phyloP scores from a whole-genome alignment of 2,888 invertebrate species.

The Pachymerium ferrugineum region DNA sequence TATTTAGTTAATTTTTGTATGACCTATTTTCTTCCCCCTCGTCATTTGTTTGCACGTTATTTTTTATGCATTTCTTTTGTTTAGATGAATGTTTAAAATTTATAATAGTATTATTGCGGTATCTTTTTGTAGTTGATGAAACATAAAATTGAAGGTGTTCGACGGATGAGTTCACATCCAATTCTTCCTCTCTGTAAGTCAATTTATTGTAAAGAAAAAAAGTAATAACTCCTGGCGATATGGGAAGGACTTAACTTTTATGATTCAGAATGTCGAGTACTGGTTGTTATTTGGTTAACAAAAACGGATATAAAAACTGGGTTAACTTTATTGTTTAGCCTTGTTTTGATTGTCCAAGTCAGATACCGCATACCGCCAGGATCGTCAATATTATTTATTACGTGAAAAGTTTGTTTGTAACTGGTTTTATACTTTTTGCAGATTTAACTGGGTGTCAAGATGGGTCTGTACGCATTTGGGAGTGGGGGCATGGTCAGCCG shows the following conservation, averaged over 20 bases:
- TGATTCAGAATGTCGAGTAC: no score
- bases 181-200: constrained; percentile 89
- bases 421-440: constrained; percentile 44
- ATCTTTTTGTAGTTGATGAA: constrained; percentile 70
- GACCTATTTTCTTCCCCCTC: constrained; percentile 30
- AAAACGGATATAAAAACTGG: no score
- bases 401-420: background rate
- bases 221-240: no score
- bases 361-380: no score
- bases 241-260: no score
- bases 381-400: no score
- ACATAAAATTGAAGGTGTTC: constrained; percentile 88
- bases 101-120: background rate
- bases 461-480: constrained; percentile 94
- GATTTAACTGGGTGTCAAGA: constrained; percentile 93
- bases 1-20: background rate
- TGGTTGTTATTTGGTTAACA: no score
- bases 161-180: constrained; percentile 94
- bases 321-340: no score
- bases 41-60: constrained; percentile 17
- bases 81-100: background rate
- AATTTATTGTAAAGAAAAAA: no score
- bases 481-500: constrained; percentile 88
- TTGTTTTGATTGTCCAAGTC: no score
- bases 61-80: background rate